Evolutionary conservation across 1,140 invertebrate genomes (phyloP), one percentile per base, ranked within the genome.

Genomic region (Acromyrmex heyeri): DNA sequence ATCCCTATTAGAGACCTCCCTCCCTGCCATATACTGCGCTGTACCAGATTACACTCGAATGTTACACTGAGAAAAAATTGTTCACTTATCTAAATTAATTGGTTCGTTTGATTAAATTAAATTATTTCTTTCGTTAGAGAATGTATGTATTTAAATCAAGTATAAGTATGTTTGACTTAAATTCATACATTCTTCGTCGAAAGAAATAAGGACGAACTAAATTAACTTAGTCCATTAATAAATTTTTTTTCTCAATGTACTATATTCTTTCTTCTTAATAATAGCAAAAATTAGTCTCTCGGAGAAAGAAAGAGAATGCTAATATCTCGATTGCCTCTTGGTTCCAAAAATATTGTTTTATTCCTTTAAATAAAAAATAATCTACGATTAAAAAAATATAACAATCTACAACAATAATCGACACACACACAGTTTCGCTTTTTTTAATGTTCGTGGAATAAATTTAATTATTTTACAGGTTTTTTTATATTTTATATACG

Each of bases 1-100:
- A 72, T 75, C 75, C 86, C 86, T 89, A 85, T 92, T 92, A 91
- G 83, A 69, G 18, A 18, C 59, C 53, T 65, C 2, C 2, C 44
- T 55, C 14, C 2, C 55, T 21, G 21, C 21, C 50, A 3, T 38
- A 44, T 27, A 69, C 59, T 86, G 27, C 34, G 50, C 72, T 59
- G 76, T 57, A 50, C 10, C 34, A 86, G 24, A 69, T 82, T 79
- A 44, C 44, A 18, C 16, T 18, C 12, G 53, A 78, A 57, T 18
- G 10, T 24, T 50, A 4, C 14, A 44, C 38, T 44, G 38, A 44
- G 8, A 44, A 44, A 44, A 44, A 44, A 44, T 44, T 10, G 38
- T 44, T 44, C 38, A 10, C 2, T 8, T 44, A 7, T 10, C 8
- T 44, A 44, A 12, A 44, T 38, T 38, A 38, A 38, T 44, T 38